phyloP scores from a whole-genome alignment of 2,888 invertebrate species.

The Drosophila algonquin region DNA sequence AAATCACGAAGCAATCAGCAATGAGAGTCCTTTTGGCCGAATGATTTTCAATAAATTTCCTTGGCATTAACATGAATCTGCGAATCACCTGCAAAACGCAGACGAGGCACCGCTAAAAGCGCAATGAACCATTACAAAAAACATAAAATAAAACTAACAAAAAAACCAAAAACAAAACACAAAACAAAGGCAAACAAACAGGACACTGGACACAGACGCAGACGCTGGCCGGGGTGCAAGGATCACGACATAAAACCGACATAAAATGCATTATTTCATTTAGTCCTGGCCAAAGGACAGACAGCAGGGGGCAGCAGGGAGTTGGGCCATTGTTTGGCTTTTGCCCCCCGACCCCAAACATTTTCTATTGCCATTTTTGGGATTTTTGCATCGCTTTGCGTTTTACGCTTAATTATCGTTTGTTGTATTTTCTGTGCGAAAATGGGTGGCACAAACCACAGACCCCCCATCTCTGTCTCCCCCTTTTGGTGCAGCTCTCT shows the following conservation, averaged over 20 bases:
- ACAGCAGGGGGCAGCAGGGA: too few relatives aligned
- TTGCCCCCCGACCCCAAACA: neutral
- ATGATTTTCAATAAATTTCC: too few relatives aligned
- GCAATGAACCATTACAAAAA: neutral
- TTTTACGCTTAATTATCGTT: slow-evolving; percentile 17
- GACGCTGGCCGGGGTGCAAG: neutral
- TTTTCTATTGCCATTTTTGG: slow-evolving; percentile 5
- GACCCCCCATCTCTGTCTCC: neutral
- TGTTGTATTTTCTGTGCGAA: neutral
- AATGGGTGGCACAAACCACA: neutral
- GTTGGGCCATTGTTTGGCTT: neutral
- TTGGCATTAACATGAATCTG: too few relatives aligned
- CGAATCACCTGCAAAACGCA: neutral
- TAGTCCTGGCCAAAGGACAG: neutral
- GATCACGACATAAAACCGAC: neutral
- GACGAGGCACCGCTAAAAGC: neutral
- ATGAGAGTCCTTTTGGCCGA: neutral
- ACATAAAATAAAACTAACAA: neutral
- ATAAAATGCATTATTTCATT: slow-evolving; percentile 5
- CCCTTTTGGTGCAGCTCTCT: neutral
- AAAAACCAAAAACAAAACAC: too few relatives aligned
- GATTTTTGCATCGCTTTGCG: slow-evolving; percentile 13
- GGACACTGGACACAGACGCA: neutral
- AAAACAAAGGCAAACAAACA: neutral
- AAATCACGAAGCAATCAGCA: neutral